These are phyloP conservation scores for Hucho hucho DNA, from an alignment of 2,113 vertebrate species.

Conservation along the genomic window DNA sequence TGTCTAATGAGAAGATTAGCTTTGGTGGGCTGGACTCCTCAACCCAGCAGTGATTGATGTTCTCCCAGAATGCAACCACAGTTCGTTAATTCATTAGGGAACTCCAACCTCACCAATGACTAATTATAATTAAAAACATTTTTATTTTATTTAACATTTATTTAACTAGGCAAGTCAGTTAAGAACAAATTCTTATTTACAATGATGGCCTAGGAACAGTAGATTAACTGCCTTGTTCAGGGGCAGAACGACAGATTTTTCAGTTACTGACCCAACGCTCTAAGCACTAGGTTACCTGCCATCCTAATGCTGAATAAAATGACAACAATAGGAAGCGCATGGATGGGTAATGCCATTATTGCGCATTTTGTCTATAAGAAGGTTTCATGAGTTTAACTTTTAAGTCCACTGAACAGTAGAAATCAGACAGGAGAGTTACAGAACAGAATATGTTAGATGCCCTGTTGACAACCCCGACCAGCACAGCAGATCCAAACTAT, in stretches of 20 bases:
- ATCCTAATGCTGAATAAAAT: slow-evolving; percentile 53
- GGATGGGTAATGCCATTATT: slow-evolving; percentile 56
- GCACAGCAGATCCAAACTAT: slow-evolving; percentile 5
- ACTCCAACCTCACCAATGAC: slow-evolving; percentile 52
- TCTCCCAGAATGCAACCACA: slow-evolving; percentile 48
- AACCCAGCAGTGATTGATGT: slow-evolving; percentile 65
- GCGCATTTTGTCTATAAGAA: slow-evolving; percentile 60
- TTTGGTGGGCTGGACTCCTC: slow-evolving; percentile 35
- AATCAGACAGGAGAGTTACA: slow-evolving; percentile 2
- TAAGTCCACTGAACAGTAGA: slow-evolving; percentile 53
- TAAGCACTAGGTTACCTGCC: too few relatives aligned
- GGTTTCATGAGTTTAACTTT: slow-evolving; percentile 59
- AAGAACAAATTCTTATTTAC: too few relatives aligned
- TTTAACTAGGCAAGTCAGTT: too few relatives aligned
- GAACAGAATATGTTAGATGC: not conserved
- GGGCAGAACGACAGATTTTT: too few relatives aligned
- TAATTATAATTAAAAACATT: slow-evolving; percentile 50
- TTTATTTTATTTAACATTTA: too few relatives aligned
- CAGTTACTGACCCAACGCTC: too few relatives aligned
- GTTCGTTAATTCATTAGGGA: slow-evolving; percentile 65
- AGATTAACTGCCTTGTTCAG: too few relatives aligned
- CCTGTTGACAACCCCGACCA: not conserved
- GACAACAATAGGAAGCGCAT: slow-evolving; percentile 55
- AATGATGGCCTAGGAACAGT: too few relatives aligned
- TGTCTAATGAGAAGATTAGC: slow-evolving; percentile 41